These are phyloP conservation scores for Hydrocynus forskahlii DNA, from an alignment of 2,797 vertebrate species.

Conservation along the genomic window DNA sequence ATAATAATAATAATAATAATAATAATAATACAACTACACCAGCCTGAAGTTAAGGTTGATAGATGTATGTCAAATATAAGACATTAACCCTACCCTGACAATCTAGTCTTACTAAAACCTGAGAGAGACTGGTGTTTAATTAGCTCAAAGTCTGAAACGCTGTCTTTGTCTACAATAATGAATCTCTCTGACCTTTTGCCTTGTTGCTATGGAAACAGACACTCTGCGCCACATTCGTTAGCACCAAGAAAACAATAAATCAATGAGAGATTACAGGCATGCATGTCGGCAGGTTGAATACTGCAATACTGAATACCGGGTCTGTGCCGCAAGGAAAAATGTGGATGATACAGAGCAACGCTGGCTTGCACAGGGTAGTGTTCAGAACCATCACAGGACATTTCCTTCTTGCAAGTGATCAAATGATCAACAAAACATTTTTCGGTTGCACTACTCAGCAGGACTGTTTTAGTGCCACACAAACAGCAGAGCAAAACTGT, in stretches of 20 bases:
- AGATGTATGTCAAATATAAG: constrained; percentile 25
- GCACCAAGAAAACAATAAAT: constrained; percentile 43
- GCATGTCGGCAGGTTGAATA: background rate
- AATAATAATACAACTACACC: background rate
- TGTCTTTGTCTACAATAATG: constrained; percentile 47
- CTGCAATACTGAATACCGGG: background rate
- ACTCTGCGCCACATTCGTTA: constrained; percentile 42
- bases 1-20: background rate
- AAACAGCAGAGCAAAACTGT: background rate
- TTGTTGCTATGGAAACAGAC: constrained; percentile 55
- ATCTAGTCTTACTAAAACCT: constrained; percentile 31
- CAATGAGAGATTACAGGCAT: constrained; percentile 42
- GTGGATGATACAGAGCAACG: background rate
- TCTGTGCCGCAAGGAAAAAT: constrained; percentile 19
- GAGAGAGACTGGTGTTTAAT: constrained; percentile 42
- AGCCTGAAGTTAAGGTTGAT: constrained; percentile 13
- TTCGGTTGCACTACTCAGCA: background rate
- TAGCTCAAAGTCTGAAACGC: constrained; percentile 34
- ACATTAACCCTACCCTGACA: constrained; percentile 29
- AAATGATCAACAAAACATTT: background rate
- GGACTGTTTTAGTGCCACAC: too few species aligned
- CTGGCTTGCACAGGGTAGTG: background rate
- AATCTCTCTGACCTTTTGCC: constrained; percentile 45
- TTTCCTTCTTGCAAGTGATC: background rate
- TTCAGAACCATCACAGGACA: too few species aligned